Percentiles rank a stretch among this genome's conserved stretches.
Evolutionary conservation across 2,113 vertebrate species (phyloP).

Genomic region (Oxyura jamaicensis): DNA sequence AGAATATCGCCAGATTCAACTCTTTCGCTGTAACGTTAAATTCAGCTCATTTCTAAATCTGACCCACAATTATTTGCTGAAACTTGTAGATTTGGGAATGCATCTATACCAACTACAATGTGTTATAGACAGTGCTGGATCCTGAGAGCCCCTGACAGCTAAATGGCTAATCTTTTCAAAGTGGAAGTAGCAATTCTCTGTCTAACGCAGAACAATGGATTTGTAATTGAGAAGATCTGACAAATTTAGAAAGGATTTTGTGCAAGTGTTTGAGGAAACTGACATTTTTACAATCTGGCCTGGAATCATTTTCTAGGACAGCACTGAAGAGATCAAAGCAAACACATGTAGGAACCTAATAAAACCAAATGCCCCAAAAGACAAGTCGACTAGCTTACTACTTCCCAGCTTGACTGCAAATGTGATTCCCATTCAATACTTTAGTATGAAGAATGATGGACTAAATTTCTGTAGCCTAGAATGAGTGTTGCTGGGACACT

Average conservation of each 20-base stretch:
- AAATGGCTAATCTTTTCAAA: conserved; percentile 17
- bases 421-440: neutral
- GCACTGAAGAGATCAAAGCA: conserved; percentile 20
- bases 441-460: neutral
- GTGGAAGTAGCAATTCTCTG: neutral
- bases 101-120: neutral
- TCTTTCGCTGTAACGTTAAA: neutral
- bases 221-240: conserved; percentile 25
- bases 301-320: neutral
- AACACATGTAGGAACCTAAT: conserved; percentile 16
- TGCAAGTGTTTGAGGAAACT: neutral
- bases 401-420: conserved; percentile 14
- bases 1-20: neutral
- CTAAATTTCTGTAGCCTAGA: conserved; percentile 32
- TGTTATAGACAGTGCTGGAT: neutral
- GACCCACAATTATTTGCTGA: neutral
- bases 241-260: conserved; percentile 38
- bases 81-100: neutral
- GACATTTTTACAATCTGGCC: conserved; percentile 11
- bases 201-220: neutral
- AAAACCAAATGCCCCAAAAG: conserved; percentile 29
- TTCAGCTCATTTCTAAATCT: neutral
- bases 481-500: neutral
- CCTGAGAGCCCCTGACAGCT: neutral
- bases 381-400: neutral